Percentiles rank a stretch among this genome's conserved stretches.
Evolutionary conservation across 1,140 invertebrate species (phyloP).

Genomic region (Plutomurus gul): DNA sequence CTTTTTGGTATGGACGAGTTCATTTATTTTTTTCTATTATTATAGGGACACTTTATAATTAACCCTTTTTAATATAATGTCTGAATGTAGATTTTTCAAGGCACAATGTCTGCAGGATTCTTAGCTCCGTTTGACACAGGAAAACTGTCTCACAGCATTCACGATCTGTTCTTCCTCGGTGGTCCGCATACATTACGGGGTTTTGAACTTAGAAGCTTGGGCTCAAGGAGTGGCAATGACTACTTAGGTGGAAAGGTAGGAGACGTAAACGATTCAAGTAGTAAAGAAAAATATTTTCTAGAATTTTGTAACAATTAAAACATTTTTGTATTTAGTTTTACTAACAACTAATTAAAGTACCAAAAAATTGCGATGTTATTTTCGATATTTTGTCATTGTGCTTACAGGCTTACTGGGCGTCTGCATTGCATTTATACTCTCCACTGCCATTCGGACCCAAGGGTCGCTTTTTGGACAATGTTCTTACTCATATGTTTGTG

Average conservation of each 20-base stretch:
- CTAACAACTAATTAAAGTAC: background rate
- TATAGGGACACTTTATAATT: too few relatives aligned
- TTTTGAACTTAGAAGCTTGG: slow-evolving; percentile 79
- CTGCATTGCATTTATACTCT: slow-evolving; percentile 77
- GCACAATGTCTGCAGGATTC: slow-evolving; percentile 71
- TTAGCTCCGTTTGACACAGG: slow-evolving; percentile 62
- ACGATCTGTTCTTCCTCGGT: slow-evolving; percentile 84
- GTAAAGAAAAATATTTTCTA: background rate
- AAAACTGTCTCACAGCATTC: slow-evolving; percentile 67
- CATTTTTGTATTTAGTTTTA: background rate
- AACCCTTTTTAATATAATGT: too few relatives aligned
- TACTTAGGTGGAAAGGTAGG: slow-evolving; percentile 68
- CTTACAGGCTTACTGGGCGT: slow-evolving; percentile 74
- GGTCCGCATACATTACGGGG: slow-evolving; percentile 82
- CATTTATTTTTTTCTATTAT: too few relatives aligned
- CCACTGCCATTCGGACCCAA: slow-evolving; percentile 80
- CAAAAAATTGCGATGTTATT: background rate
- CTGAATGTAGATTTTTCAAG: slow-evolving; percentile 70
- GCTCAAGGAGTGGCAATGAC: slow-evolving; percentile 74
- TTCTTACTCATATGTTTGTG: slow-evolving; percentile 80
- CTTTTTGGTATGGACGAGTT: too few relatives aligned
- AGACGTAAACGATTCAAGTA: slow-evolving; percentile 42
- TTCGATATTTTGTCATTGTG: background rate
- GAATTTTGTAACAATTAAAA: background rate
- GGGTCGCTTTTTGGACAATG: slow-evolving; percentile 76